Percentiles rank a stretch among this genome's conserved stretches.
These are phyloP conservation scores for Cactoblastis cactorum DNA, from an alignment of 2,888 invertebrate genomes.

Conservation along the genomic window DNA sequence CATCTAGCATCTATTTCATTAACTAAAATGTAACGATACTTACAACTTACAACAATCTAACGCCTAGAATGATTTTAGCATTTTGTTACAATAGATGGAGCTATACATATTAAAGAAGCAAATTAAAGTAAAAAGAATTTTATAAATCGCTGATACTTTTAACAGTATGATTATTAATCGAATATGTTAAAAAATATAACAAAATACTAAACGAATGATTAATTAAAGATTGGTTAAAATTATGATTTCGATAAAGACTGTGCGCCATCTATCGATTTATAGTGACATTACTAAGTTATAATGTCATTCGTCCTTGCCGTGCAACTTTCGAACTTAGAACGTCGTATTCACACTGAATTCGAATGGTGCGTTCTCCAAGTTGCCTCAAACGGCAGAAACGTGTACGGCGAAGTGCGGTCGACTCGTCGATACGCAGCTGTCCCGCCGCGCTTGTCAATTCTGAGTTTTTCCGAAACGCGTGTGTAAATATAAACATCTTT, in stretches of 20 bases:
- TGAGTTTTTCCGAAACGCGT: slow-evolving; percentile 72
- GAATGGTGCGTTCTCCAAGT: slow-evolving; percentile 54
- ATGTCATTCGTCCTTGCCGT: slow-evolving; percentile 52
- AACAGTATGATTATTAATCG: too few species aligned
- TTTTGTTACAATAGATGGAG: slow-evolving; percentile 2
- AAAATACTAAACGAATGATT: too few species aligned
- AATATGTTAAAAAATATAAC: too few species aligned
- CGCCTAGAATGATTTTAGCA: too few species aligned
- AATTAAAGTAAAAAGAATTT: too few species aligned
- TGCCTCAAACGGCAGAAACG: slow-evolving; percentile 66
- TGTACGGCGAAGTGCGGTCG: slow-evolving; percentile 79
- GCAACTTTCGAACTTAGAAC: slow-evolving; percentile 70
- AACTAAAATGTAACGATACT: not conserved
- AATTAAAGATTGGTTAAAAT: not conserved
- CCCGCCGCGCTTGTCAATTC: slow-evolving; percentile 69
- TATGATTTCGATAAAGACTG: not conserved
- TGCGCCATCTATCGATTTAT: slow-evolving; percentile 43
- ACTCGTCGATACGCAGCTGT: slow-evolving; percentile 77
- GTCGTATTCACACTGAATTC: slow-evolving; percentile 61
- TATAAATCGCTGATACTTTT: not conserved
- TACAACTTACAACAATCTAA: too few species aligned
- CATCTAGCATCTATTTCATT: not conserved
- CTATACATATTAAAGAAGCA: not conserved
- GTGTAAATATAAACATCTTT: slow-evolving; percentile 77
- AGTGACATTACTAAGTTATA: slow-evolving; percentile 39